These are phyloP conservation scores for Echinometra lucunter DNA, from an alignment of 53 echinoderm and acorn worm genomes.

Conservation along the genomic window DNA sequence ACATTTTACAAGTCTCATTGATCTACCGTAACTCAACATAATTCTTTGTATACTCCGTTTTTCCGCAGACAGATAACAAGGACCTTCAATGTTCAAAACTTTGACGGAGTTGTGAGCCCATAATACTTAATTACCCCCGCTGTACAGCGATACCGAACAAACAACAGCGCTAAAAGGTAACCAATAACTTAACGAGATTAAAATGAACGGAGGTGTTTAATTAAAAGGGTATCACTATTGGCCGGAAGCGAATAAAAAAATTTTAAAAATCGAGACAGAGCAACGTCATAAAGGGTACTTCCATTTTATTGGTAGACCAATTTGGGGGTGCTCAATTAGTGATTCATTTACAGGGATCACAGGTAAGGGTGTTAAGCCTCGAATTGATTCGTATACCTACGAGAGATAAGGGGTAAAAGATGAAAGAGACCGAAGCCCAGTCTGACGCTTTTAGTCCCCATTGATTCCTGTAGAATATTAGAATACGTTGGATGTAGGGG, in stretches of 20 bases:
- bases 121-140: constrained; percentile 27
- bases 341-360: constrained; percentile 25
- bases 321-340: constrained; percentile 48
- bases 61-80: not conserved
- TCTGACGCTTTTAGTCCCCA: constrained; percentile 47
- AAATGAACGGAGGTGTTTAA: constrained; percentile 66
- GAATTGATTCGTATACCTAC: constrained; percentile 55
- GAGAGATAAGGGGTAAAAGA: constrained; percentile 9
- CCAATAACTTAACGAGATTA: constrained; percentile 59
- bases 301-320: constrained; percentile 58
- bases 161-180: not conserved
- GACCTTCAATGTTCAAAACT: not conserved
- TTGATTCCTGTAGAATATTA: not conserved
- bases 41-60: not conserved
- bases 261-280: not conserved
- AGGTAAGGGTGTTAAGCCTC: not conserved
- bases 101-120: not conserved
- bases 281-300: not conserved
- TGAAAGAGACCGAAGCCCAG: constrained; percentile 7
- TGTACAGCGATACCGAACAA: constrained; percentile 19
- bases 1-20: not conserved
- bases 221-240: constrained; percentile 59
- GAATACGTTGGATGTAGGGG: not conserved
- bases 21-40: not conserved
- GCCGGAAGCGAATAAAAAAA: constrained; percentile 29